Base-by-base conservation (phyloP, 2,113 vertebrate species). In the Rhipidura dahli region DNA sequence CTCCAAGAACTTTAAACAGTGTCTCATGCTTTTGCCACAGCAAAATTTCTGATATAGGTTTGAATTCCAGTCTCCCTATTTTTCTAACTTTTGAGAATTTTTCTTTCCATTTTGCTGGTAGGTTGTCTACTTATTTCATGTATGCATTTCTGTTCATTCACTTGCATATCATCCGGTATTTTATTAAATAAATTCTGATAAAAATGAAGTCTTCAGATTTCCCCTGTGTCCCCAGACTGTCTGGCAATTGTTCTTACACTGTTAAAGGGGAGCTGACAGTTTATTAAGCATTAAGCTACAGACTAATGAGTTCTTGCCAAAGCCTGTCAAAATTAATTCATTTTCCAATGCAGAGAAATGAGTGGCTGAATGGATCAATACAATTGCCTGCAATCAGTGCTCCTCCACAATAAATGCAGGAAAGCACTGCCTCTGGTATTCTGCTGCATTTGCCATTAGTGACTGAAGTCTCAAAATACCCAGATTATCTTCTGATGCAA, bases 241-340 rank as follows among this genome's bases (percentile, higher is more conserved):
- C 39, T 83, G 54, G 70, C 53, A 87, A 45, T 45, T 42, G 56
- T 22, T 77, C 53, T 51, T 93, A 60, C 37, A 75, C 65, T 5
- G 1, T 60, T 88, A 91, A 95, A 92, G 54, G 28, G 26, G 63
- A 88, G 57, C 95, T 95, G 88, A 94, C 84, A 93, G 82, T 82
- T 95, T 94, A 87, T 93, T 95, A 94, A 89, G 72, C 80, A 54
- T 35, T 93, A 91, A 86, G 76, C 61, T 95, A 63, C 63, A 87
- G 81, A 42, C n/a, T 81, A 93, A 82, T 71, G n/a, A 92, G 24
- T 84, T 94, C 88, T 75, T 91, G 88, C 93, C 90, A 97, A 90
- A 97, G 61, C 33, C 94, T 95, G 90, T 94, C 93, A 95, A 73
- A 94, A 96, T 84, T 40, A 93, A 95, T 94, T 91, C 56, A 40